These are phyloP conservation scores for Odontomyia ornata DNA, from an alignment of 2,888 invertebrate species.

Conservation along the genomic window DNA sequence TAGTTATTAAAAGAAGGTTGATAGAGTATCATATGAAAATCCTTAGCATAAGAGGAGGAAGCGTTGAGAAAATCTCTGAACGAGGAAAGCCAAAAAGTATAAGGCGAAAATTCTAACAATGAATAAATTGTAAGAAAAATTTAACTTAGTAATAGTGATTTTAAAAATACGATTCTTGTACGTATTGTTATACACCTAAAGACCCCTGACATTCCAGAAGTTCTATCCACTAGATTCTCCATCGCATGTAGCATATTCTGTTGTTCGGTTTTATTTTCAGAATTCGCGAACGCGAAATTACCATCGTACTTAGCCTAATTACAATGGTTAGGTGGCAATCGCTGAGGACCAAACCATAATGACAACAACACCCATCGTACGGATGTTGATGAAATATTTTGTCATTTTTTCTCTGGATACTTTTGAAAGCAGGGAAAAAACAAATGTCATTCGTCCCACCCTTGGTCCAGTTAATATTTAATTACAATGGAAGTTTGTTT, in stretches of 20 bases:
- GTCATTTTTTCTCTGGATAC: not conserved
- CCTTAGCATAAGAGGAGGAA: no score
- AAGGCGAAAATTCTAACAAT: no score
- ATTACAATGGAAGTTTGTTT: slow-evolving; percentile 22
- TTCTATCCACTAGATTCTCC: not conserved
- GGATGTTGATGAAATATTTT: not conserved
- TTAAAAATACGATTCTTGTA: not conserved
- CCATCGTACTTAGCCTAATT: slow-evolving; percentile 32
- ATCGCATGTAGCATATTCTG: no score
- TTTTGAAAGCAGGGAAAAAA: slow-evolving; percentile 16
- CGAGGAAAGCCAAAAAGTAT: no score
- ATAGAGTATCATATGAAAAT: no score
- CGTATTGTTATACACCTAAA: not conserved
- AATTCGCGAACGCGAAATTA: slow-evolving; percentile 22
- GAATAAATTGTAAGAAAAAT: no score
- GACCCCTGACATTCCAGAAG: not conserved
- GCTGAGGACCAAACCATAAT: not conserved
- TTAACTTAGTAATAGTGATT: no score
- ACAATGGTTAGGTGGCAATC: slow-evolving; percentile 17
- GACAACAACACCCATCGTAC: not conserved
- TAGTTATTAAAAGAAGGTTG: no score
- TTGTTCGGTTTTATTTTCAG: not conserved
- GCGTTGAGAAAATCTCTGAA: no score
- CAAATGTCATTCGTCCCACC: not conserved
- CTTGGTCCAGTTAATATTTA: not conserved